Conservation (phyloP, 2,888 invertebrate genomes). For the Drosophila phalerata region DNA sequence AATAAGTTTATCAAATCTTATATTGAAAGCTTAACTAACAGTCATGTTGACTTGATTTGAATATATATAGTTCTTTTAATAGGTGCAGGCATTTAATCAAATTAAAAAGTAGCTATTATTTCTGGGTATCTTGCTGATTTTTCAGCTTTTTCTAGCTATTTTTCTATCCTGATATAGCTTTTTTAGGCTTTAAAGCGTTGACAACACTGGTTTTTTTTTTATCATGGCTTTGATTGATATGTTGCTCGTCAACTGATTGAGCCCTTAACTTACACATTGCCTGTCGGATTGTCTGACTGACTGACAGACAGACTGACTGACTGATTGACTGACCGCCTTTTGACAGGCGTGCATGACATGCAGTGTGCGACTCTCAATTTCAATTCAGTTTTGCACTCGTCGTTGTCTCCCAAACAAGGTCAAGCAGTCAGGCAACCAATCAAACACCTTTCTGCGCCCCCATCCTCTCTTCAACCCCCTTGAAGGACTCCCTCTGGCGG, state of each 20-base stretch:
- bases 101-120: no score
- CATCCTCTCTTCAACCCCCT: no score
- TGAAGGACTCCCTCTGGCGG: not conserved
- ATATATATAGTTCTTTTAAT: no score
- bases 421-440: constrained; percentile 36
- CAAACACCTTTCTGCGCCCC: not conserved
- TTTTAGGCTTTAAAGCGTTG: no score
- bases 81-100: no score
- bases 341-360: constrained; percentile 23
- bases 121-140: no score
- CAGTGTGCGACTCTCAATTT: constrained; percentile 29
- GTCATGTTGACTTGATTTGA: no score
- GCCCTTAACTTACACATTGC: constrained; percentile 5
- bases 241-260: constrained; percentile 32
- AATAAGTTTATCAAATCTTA: no score
- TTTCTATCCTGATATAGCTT: no score
- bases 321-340: constrained; percentile 24
- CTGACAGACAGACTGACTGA: constrained; percentile 12
- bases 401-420: constrained; percentile 33
- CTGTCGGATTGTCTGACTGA: constrained; percentile 3
- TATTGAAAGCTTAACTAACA: no score
- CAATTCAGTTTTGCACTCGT: constrained; percentile 19
- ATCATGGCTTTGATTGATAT: constrained; percentile 33
- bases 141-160: no score
- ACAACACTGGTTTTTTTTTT: no score